Percentiles rank a stretch among this genome's conserved stretches.
Evolutionary conservation across 2,113 vertebrate genomes (phyloP).

Genomic region (Gymnogyps californianus): DNA sequence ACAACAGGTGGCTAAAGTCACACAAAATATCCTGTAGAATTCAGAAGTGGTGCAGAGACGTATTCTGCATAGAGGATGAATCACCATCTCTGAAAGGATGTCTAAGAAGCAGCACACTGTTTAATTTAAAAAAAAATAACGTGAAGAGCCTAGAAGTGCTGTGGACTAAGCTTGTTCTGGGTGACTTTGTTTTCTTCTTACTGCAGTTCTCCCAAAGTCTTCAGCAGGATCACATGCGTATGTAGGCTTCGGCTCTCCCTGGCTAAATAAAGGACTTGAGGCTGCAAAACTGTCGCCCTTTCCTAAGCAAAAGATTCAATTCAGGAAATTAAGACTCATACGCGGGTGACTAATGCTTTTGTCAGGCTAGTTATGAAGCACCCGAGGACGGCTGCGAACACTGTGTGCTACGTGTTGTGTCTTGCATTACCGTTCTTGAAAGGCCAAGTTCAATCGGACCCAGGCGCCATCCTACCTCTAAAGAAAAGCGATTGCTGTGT

Average conservation of each 20-base stretch:
- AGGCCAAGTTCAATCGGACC: not conserved
- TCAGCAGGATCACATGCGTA: not conserved
- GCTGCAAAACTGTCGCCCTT: not conserved
- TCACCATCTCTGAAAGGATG: not conserved
- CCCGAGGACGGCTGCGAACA: fast-evolving
- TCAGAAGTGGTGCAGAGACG: not conserved
- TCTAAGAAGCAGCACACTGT: not conserved
- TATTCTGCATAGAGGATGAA: not conserved
- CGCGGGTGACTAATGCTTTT: not conserved
- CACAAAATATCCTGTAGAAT: not conserved
- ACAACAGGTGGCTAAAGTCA: not conserved
- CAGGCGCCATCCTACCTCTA: not conserved
- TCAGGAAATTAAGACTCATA: not conserved
- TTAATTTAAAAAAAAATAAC: not conserved
- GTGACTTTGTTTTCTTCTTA: not conserved
- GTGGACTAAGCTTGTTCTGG: not conserved
- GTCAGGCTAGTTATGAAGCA: not conserved
- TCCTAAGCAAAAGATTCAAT: not conserved
- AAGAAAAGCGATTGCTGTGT: not conserved
- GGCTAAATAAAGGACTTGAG: not conserved
- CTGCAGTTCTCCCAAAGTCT: not conserved
- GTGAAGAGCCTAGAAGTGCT: not conserved
- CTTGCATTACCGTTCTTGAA: not conserved
- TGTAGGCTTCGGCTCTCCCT: not conserved
- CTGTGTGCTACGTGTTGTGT: not conserved